Conservation (phyloP, 2,888 invertebrate genomes). For the Agrilus biguttatus region DNA sequence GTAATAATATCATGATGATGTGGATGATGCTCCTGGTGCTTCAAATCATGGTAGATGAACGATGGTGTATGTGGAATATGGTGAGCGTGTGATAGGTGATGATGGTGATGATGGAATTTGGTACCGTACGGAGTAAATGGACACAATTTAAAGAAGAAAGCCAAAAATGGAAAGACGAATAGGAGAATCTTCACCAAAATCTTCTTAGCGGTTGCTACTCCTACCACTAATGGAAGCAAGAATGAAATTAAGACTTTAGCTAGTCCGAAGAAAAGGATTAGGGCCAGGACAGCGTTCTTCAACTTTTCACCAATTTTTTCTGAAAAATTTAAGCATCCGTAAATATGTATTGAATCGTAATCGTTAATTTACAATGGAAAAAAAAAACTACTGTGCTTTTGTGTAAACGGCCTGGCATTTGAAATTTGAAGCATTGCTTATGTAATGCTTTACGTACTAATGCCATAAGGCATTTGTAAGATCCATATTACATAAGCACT, state of each 20-base stretch:
- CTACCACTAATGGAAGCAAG: constrained; percentile 62
- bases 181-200: constrained; percentile 64
- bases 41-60: constrained; percentile 5
- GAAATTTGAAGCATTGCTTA: no score
- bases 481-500: no score
- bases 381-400: no score
- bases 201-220: constrained; percentile 72
- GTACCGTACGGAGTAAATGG: constrained; percentile 56
- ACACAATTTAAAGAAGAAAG: constrained; percentile 73
- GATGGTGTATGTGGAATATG: constrained; percentile 33
- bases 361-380: no score
- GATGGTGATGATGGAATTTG: constrained; percentile 71
- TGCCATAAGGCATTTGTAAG: no score
- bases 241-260: constrained; percentile 69
- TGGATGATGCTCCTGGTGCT: background rate
- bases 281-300: constrained; percentile 54
- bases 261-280: constrained; percentile 63
- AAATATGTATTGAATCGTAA: no score
- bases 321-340: constrained; percentile 31
- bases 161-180: constrained; percentile 68
- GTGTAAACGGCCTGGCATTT: no score
- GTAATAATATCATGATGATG: background rate
- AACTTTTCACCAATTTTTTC: constrained; percentile 66
- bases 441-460: no score
- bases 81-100: constrained; percentile 65